Evolutionary conservation across 1,140 invertebrate species (phyloP), one percentile per base, ranked within the genome.

Genomic region (Tetragnatha versicolor): DNA sequence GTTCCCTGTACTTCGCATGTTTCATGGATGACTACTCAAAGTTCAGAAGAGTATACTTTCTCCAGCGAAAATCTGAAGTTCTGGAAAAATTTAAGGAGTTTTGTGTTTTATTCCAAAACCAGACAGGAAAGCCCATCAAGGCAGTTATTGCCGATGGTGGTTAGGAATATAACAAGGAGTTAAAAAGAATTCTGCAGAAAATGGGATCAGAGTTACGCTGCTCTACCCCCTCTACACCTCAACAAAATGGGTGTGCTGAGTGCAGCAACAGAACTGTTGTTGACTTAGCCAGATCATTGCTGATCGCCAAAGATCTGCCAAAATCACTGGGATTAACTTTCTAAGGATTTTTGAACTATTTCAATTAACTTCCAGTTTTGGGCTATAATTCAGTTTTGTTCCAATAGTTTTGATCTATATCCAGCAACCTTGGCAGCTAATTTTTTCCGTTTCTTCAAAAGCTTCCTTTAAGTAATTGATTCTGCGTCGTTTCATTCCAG

Each of bases 161-260:
- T 9, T 17, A 9, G 39, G 39, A 42, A 42, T 42, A 42, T 42
- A 42, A 42, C 39, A 42, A 42, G 17, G 39, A 42, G 7, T 42
- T 42, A 9, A 42, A 42, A 17, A 42, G 17, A 7, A 42, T 17
- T 42, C 17, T 42, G 39, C 7, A 42, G 39, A 42, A 42, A 42
- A 42, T 42, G 39, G 39, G 7, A 42, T 9, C 39, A 42, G 17
- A 42, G 7, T 42, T 42, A 9, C 39, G 39, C 39, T 42, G 39
- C 39, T 42, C 85, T 14, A 83, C 86, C 37, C 83, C 86, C 47
- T 83, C 85, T 73, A 87, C 85, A 9, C 87, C 88, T 68, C 85
- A 89, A 79, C 81, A 84, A 81, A 89, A 89, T 85, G 86, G 87
- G 80, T 84, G 87, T 2, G 81, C 87, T n/a, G 87, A 89, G 80